Evolutionary conservation across 2,113 vertebrate species (phyloP).

Genomic region (Excalfactoria chinensis): DNA sequence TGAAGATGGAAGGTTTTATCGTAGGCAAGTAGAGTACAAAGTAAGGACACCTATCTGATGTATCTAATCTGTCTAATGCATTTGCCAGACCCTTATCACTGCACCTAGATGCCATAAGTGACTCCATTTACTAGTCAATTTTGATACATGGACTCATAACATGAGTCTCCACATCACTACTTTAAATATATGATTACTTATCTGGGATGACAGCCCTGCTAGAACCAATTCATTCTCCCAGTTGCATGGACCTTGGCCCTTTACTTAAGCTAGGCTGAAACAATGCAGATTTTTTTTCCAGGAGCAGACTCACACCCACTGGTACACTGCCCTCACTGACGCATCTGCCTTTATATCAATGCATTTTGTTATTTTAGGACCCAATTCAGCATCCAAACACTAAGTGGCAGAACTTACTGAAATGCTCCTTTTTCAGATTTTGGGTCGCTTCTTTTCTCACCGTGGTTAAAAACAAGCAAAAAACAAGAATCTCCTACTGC

Average conservation of each 20-base stretch:
- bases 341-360: background rate
- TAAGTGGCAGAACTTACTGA: background rate
- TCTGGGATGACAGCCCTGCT: slow-evolving; percentile 56
- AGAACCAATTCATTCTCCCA: slow-evolving; percentile 48
- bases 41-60: slow-evolving; percentile 25
- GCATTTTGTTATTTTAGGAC: background rate
- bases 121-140: slow-evolving; percentile 61
- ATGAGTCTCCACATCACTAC: slow-evolving; percentile 44
- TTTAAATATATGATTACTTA: slow-evolving; percentile 64
- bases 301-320: background rate
- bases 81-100: slow-evolving; percentile 44
- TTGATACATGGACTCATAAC: slow-evolving; percentile 35
- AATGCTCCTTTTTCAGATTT: background rate
- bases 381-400: background rate
- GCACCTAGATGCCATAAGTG: slow-evolving; percentile 37
- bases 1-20: slow-evolving; percentile 30
- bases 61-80: slow-evolving; percentile 45
- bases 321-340: background rate
- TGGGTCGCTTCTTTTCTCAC: background rate
- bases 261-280: background rate
- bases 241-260: slow-evolving; percentile 7
- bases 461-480: background rate
- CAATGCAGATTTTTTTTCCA: slow-evolving; percentile 16
- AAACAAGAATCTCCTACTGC: background rate
- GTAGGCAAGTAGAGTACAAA: background rate